Evolutionary conservation across 2,797 vertebrate genomes (phyloP).

Genomic region (Brachyalestes nurse): DNA sequence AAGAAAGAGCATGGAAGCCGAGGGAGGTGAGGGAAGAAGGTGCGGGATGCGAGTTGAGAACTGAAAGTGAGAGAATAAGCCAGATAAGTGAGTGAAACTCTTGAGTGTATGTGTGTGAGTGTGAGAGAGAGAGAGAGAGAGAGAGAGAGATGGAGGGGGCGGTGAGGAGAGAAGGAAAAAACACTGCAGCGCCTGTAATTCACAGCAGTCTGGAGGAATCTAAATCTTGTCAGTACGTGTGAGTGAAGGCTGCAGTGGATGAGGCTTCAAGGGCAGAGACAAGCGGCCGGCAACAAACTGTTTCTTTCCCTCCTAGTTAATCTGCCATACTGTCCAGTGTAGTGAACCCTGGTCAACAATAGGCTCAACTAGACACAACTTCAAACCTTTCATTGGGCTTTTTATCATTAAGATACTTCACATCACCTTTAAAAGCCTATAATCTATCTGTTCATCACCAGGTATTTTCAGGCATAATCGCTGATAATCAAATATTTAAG

Average conservation of each 20-base stretch:
- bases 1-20: background rate
- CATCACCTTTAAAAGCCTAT: background rate
- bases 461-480: too few relatives aligned
- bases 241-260: constrained; percentile 49
- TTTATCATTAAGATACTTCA: background rate
- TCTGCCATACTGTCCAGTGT: background rate
- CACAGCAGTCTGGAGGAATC: constrained; percentile 43
- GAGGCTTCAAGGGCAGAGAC: constrained; percentile 52
- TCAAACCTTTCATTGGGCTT: background rate
- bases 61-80: constrained; percentile 1
- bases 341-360: background rate
- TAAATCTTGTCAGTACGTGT: constrained; percentile 53
- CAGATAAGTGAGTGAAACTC: background rate
- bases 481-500: too few relatives aligned
- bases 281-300: constrained; percentile 32
- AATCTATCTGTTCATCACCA: too few relatives aligned
- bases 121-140: constrained; percentile 19
- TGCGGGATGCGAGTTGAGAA: background rate
- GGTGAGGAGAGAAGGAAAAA: constrained; percentile 12
- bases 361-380: background rate
- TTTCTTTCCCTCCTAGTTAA: background rate
- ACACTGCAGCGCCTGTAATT: constrained; percentile 28
- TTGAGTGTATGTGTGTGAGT: background rate
- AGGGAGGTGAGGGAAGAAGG: constrained; percentile 15
- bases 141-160: constrained; percentile 8